Percentiles rank a stretch among this genome's conserved stretches.
phyloP scores from a whole-genome alignment of 2,888 invertebrate species.

The Drosophila kambysellisi region DNA sequence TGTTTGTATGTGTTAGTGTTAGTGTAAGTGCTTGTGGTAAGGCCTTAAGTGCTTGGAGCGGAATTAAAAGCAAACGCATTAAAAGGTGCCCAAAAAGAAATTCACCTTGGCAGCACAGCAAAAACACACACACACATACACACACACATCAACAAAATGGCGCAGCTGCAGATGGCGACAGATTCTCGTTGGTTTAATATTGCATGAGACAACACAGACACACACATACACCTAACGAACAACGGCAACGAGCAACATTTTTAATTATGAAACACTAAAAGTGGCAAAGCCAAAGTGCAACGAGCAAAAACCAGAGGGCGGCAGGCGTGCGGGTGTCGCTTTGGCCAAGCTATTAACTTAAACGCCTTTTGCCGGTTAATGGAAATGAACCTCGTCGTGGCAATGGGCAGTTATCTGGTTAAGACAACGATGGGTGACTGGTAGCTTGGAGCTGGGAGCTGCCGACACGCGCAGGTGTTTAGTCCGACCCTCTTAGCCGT shows the following conservation, averaged over 20 bases:
- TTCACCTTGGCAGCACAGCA: conserved; percentile 68
- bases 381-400: conserved; percentile 78
- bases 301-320: conserved; percentile 45
- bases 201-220: conserved; percentile 48
- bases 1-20: conserved; percentile 13
- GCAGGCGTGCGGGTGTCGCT: conserved; percentile 39
- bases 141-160: conserved; percentile 58
- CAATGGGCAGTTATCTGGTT: conserved; percentile 78
- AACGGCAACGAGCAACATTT: conserved; percentile 77
- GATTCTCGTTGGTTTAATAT: conserved; percentile 57
- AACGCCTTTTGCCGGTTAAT: conserved; percentile 83
- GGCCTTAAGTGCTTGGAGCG: conserved; percentile 70
- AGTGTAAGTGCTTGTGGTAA: conserved; percentile 50
- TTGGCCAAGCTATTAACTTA: conserved; percentile 82
- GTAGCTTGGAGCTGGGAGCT: not conserved
- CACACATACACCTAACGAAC: conserved; percentile 11
- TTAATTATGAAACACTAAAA: conserved; percentile 85
- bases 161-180: conserved; percentile 74
- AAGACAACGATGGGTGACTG: conserved; percentile 62
- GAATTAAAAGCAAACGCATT: conserved; percentile 80
- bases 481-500: conserved; percentile 55
- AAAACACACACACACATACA: conserved; percentile 1
- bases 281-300: conserved; percentile 81
- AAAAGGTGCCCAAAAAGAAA: conserved; percentile 79
- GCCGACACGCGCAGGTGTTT: conserved; percentile 61